phyloP scores from a whole-genome alignment of 2,888 invertebrate genomes.

The Chrysina gloriosa region DNA sequence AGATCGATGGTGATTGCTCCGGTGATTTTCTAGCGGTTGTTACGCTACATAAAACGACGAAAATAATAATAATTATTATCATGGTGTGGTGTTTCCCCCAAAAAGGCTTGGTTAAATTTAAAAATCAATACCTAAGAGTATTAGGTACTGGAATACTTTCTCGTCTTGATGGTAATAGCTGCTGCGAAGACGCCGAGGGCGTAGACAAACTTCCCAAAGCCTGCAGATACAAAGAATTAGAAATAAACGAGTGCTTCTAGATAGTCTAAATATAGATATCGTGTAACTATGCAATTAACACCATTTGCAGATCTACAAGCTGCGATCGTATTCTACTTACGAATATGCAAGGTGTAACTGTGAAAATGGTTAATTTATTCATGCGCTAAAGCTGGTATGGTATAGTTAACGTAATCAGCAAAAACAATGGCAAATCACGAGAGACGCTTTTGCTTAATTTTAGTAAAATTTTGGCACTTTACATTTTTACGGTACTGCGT shows the following conservation, averaged over 20 bases:
- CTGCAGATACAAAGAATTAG: slow-evolving; percentile 62
- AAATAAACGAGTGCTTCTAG: slow-evolving; percentile 24
- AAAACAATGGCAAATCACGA: too few species aligned
- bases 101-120: not conserved
- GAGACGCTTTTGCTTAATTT: too few species aligned
- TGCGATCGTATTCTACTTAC: too few species aligned
- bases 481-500: too few species aligned
- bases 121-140: slow-evolving; percentile 57
- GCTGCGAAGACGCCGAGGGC: slow-evolving; percentile 69
- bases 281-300: not conserved
- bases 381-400: too few species aligned
- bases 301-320: too few species aligned
- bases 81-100: not conserved
- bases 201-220: slow-evolving; percentile 84
- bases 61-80: not conserved
- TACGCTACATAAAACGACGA: slow-evolving; percentile 56
- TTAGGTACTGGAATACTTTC: slow-evolving; percentile 73
- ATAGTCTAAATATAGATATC: not conserved
- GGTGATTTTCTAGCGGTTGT: slow-evolving; percentile 61
- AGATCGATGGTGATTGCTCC: slow-evolving; percentile 54
- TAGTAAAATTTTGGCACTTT: too few species aligned
- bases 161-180: slow-evolving; percentile 75
- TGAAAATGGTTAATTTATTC: too few species aligned
- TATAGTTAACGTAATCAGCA: too few species aligned
- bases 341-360: too few species aligned